phyloP scores from a whole-genome alignment of 2,888 invertebrate species.

The Torymus texanus region DNA sequence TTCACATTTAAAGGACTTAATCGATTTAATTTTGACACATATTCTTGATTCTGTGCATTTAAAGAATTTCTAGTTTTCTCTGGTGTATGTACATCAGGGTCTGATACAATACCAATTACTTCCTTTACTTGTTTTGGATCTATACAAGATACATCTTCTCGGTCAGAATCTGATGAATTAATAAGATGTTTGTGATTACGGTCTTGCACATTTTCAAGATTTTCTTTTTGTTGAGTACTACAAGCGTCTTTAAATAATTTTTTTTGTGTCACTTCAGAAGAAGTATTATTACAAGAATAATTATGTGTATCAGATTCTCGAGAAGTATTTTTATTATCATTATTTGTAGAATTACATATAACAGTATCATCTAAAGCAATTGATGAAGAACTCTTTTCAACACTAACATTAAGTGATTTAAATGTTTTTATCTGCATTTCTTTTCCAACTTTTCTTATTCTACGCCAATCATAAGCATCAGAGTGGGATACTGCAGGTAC shows the following conservation, averaged over 20 bases:
- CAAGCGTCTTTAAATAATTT: neutral
- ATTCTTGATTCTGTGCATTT: conserved; percentile 11
- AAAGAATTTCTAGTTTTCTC: conserved; percentile 30
- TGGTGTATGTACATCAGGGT: conserved; percentile 26
- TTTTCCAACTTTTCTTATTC: conserved; percentile 63
- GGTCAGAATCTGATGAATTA: conserved; percentile 23
- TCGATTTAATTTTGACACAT: neutral
- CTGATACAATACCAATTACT: conserved; percentile 56
- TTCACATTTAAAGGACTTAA: conserved; percentile 32
- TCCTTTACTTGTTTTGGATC: conserved; percentile 55
- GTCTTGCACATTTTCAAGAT: conserved; percentile 13
- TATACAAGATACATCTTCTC: neutral
- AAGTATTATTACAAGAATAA: neutral
- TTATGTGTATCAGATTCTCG: conserved; percentile 17
- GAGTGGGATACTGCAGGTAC: conserved; percentile 38
- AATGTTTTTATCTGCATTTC: conserved; percentile 64
- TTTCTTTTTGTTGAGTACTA: neutral
- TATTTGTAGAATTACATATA: conserved; percentile 35
- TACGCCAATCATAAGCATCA: conserved; percentile 59
- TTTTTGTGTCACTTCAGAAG: conserved; percentile 12
- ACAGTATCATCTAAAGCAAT: conserved; percentile 51
- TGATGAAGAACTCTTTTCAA: conserved; percentile 57
- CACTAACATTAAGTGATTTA: conserved; percentile 62
- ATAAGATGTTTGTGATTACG: conserved; percentile 11
- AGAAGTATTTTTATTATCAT: conserved; percentile 43